Percentiles rank a stretch among this genome's conserved stretches.
phyloP scores from a whole-genome alignment of 1,140 invertebrate species.

The Bombyx mandarina region DNA sequence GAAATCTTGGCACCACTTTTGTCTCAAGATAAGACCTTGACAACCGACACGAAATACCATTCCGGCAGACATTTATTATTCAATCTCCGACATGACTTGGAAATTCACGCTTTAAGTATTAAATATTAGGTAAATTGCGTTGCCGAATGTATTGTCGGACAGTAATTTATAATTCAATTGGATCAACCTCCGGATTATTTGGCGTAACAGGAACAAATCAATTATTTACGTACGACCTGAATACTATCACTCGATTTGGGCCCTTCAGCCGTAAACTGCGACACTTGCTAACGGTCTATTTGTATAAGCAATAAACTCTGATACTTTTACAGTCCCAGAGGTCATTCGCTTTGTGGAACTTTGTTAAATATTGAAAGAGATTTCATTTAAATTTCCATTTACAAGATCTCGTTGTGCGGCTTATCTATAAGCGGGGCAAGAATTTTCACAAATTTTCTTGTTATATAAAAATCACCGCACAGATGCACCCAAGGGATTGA shows the following conservation, averaged over 20 bases:
- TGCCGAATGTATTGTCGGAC: not conserved
- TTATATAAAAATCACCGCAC: too few species aligned
- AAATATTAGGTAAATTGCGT: not conserved
- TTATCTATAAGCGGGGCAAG: too few species aligned
- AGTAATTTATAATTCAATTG: constrained; percentile 22
- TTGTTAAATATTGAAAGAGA: too few species aligned
- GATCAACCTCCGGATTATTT: constrained; percentile 14
- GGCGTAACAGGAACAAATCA: constrained; percentile 17
- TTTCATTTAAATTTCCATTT: too few species aligned
- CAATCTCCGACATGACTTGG: not conserved
- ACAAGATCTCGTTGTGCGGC: too few species aligned
- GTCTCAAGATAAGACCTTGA: not conserved
- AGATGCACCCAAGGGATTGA: too few species aligned
- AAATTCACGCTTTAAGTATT: not conserved
- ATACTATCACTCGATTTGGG: constrained; percentile 4
- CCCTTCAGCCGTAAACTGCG: constrained; percentile 1
- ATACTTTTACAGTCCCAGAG: too few species aligned
- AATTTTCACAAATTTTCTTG: too few species aligned
- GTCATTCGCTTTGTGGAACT: too few species aligned
- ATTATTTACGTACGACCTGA: constrained; percentile 15
- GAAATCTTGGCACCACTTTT: not conserved
- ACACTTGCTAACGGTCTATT: not conserved
- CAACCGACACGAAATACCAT: not conserved
- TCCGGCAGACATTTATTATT: not conserved
- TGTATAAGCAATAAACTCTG: not conserved